Evolutionary conservation across 2,797 vertebrate species (phyloP), one percentile per base, ranked within the genome.

Genomic region (Apodemus agrarius): DNA sequence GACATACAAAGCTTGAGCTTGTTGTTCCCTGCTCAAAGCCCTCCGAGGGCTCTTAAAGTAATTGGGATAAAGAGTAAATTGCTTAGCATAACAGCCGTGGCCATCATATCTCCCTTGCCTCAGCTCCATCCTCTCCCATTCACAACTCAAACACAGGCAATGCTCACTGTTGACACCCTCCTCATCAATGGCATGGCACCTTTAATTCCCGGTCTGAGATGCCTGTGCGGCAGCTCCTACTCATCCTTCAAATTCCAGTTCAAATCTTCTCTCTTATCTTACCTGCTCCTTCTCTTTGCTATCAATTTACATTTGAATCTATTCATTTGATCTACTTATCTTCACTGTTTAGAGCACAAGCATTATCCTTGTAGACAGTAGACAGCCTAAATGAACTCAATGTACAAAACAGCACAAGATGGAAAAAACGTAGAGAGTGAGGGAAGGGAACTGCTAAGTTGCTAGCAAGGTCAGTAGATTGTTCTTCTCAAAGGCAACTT

Each of bases 171-270:
- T 93, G 85, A 90, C 74, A 79, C 85, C 90, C 17, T 49, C 14
- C 26, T 89, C 43, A 63, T n/a, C 59, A 67, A 0, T 59, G 22
- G 49, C 74, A 79, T 75, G 43, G 75, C 43, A 83, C 40, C 88
- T 92, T 46, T 67, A 93, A 93, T 65, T 89, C 78, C 37, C 49
- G 79, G 43, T n/a, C 89, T 95, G 83, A 91, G 78, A 93, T 87
- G 31, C 84, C 96, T 94, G 31, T 74, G 61, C 74, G 31, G 95
- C 93, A 93, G 95, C 69, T 93, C 81, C 85, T 88, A 87, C 76
- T 94, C 84, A 82, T 88, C 46, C 83, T 93, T 96, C 86, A 84
- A 63, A 95, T 93, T 96, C 57, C 52, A 67, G 59, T 37, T 93
- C 87, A 74, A 79, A 79, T 46, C 22, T 67, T 87, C 46, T 52